Base-by-base conservation (phyloP, 37 sponge, comb jelly and placozoan species). In the Aphrocallistes beatrix region DNA sequence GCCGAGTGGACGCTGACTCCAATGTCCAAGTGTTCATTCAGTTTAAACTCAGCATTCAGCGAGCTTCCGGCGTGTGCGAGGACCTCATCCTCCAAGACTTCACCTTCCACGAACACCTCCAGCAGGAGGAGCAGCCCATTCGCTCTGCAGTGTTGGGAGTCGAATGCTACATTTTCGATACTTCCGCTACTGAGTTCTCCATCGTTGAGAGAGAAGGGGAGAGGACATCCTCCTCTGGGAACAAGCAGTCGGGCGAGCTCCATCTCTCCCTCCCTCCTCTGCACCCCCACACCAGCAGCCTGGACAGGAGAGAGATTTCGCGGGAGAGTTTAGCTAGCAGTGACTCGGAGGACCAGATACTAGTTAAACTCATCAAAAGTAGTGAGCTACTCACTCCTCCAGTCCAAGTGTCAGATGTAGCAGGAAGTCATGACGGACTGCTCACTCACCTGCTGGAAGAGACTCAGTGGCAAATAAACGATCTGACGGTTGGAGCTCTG, bases 391-490 rank as follows among this genome's bases (percentile, higher is more conserved):
- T 47, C 17, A 21, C 75, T 6, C 10, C 10, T 13, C 10, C 10
- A 19, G n/a, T 19, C 25, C 75, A 60, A 60, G n/a, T 60, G 75
- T 60, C n/a, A 13, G 75, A 60, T 13, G 10, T 60, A 19, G n/a
- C 75, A 25, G 3, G 10, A 6, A 60, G 28, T 3, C 75, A 60
- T 60, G 75, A 60, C 34, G 21, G 75, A 3, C 34, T 60, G 75
- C 75, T 60, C 3, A 60, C 75, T 19, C 75, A 60, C 21, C 34
- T 60, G 21, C n/a, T 60, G 34, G 75, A 60, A 13, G 75, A 60
- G 34, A 60, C 75, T 3, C 75, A 60, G 34, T 60, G 75, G 75
- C 75, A 60, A 28, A 60, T 60, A 60, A 60, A 60, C 21, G 75
- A 60, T 13, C 34, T 60, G 34, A 60, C 75, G 10, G 75, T 60